phyloP scores from a whole-genome alignment of 2,888 invertebrate species.

The Nemoura dubitans region DNA sequence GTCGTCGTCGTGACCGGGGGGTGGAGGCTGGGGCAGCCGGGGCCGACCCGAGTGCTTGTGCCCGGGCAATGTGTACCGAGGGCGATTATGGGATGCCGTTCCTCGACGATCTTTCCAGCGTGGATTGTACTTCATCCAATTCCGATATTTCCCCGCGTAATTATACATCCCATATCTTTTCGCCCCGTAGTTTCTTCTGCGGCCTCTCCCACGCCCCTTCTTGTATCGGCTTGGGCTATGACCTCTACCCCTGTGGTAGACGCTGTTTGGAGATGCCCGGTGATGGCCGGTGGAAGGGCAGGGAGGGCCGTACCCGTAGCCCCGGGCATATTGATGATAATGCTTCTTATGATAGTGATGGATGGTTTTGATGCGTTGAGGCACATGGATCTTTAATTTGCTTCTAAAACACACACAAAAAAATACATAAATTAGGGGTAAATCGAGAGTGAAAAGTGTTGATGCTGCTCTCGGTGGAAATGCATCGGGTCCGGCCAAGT shows the following conservation, averaged over 20 bases:
- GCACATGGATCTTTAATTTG: conserved; percentile 45
- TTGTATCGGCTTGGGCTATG: conserved; percentile 28
- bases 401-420: conserved; percentile 36
- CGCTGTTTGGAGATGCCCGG: neutral
- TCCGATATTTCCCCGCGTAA: conserved; percentile 45
- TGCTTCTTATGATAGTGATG: conserved; percentile 46
- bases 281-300: neutral
- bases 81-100: conserved; percentile 18
- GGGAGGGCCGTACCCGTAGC: conserved; percentile 44
- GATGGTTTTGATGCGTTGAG: conserved; percentile 46
- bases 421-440: conserved; percentile 32
- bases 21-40: conserved; percentile 13
- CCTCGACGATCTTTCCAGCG: conserved; percentile 26
- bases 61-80: conserved; percentile 3
- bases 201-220: conserved; percentile 38
- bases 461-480: neutral
- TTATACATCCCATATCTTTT: conserved; percentile 45
- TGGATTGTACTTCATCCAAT: conserved; percentile 40
- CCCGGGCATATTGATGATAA: conserved; percentile 43
- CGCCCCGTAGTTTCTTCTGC: conserved; percentile 36
- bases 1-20: neutral
- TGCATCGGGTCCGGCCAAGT: neutral
- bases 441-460: conserved; percentile 25
- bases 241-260: conserved; percentile 26
- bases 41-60: neutral